These are phyloP conservation scores for Astreopora myriophthalma DNA, from an alignment of 64 coral and sea anemone genomes.

Conservation along the genomic window DNA sequence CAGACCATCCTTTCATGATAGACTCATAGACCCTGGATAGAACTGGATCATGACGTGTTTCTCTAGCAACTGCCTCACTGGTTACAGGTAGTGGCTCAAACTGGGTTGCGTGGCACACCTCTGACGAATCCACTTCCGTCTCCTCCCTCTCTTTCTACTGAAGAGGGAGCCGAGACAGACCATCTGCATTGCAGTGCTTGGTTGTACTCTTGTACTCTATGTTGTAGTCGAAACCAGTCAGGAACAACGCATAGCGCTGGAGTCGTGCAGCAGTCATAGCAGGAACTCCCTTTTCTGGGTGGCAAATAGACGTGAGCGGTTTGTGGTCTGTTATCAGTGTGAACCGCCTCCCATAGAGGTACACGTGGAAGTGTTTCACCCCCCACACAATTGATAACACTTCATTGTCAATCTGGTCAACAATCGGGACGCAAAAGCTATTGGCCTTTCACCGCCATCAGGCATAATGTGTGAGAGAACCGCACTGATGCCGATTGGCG, in stretches of 20 bases:
- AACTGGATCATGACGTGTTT: slow-evolving; percentile 34
- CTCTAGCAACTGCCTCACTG: slow-evolving; percentile 36
- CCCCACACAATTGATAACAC: not conserved
- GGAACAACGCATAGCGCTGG: not conserved
- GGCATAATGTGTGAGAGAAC: slow-evolving; percentile 53
- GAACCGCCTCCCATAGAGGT: not conserved
- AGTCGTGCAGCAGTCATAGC: slow-evolving; percentile 1
- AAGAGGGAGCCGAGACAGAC: slow-evolving; percentile 61
- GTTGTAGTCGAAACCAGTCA: not conserved
- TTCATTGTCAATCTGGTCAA: slow-evolving; percentile 45
- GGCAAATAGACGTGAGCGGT: not conserved
- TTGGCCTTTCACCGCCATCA: slow-evolving; percentile 39
- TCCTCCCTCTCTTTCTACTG: slow-evolving; percentile 44
- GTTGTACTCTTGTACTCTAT: not conserved
- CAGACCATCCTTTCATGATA: slow-evolving; percentile 31
- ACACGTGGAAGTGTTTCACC: slow-evolving; percentile 17
- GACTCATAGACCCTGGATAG: slow-evolving; percentile 19
- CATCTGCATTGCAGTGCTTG: slow-evolving; percentile 68
- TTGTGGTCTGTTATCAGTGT: slow-evolving; percentile 52
- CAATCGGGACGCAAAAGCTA: slow-evolving; percentile 44
- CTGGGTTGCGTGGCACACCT: slow-evolving; percentile 48
- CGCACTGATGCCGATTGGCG: slow-evolving; percentile 29
- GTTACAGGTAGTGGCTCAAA: slow-evolving; percentile 37
- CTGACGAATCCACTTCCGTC: slow-evolving; percentile 22
- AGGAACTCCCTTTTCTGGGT: not conserved